Conservation (phyloP, 2,888 invertebrate species). For the Calephelis perditalis region DNA sequence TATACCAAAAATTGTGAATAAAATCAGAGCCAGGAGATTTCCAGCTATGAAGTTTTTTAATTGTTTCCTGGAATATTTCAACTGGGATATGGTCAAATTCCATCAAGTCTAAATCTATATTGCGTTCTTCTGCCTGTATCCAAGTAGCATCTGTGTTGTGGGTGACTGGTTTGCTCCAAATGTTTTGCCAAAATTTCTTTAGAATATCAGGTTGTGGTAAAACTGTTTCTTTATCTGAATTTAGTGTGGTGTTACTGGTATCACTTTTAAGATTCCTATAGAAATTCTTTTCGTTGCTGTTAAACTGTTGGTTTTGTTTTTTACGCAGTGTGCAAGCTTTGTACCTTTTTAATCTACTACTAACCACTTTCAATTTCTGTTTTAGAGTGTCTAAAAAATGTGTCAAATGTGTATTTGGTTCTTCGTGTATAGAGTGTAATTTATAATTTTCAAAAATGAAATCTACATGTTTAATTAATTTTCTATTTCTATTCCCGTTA, state of each 20-base stretch:
- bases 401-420: not conserved
- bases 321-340: too few relatives aligned
- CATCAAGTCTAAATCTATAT: too few relatives aligned
- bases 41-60: not conserved
- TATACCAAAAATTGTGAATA: constrained; percentile 2
- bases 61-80: too few relatives aligned
- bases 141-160: too few relatives aligned
- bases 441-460: not conserved
- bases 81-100: too few relatives aligned
- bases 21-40: constrained; percentile 3
- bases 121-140: too few relatives aligned
- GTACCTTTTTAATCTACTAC: too few relatives aligned
- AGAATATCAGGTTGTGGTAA: not conserved
- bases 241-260: not conserved
- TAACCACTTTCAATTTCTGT: not conserved
- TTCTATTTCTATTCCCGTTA: not conserved
- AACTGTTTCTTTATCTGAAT: not conserved
- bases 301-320: too few relatives aligned
- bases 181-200: too few relatives aligned
- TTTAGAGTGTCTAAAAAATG: not conserved
- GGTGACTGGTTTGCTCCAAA: too few relatives aligned
- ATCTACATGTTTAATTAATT: constrained; percentile 1
- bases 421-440: not conserved
- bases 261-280: not conserved
- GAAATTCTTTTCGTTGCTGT: not conserved